These are phyloP conservation scores for Cyclargus thomasi DNA, from an alignment of 1,140 invertebrate species.

Conservation along the genomic window DNA sequence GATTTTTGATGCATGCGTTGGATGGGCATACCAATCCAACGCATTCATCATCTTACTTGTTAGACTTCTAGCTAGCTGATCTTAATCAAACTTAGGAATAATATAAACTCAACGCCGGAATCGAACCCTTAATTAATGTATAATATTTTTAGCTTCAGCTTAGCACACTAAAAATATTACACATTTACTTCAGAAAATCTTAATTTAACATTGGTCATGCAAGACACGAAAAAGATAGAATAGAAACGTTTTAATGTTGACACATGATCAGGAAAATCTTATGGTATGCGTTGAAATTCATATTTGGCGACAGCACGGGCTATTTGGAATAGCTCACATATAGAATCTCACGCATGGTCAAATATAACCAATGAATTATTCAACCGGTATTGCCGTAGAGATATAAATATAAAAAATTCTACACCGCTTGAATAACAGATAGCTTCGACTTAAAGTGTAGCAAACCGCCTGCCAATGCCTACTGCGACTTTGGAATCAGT, in stretches of 20 bases:
- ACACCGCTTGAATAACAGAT: not conserved
- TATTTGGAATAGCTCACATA: not conserved
- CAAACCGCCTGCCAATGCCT: not conserved
- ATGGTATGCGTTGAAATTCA: not conserved
- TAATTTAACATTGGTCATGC: no score
- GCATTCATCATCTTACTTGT: no score
- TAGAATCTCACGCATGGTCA: not conserved
- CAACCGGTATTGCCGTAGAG: not conserved
- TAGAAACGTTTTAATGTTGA: no score
- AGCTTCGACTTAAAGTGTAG: not conserved
- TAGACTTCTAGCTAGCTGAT: no score
- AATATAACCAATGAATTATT: slow-evolving; percentile 6
- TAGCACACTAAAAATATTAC: no score
- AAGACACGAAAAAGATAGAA: not conserved
- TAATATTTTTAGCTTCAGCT: no score
- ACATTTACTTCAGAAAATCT: no score
- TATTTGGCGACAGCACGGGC: not conserved
- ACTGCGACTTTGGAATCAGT: not conserved
- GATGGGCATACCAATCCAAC: no score
- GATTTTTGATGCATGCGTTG: no score
- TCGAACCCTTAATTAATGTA: no score
- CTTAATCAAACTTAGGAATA: no score
- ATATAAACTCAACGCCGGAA: no score
- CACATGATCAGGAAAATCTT: not conserved
- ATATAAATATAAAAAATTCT: slow-evolving; percentile 5